A percentile compares a stretch with the other conserved stretches of the same genome.
These are phyloP conservation scores for Diloba caeruleocephala DNA, from an alignment of 2,888 invertebrate genomes.

Conservation along the genomic window DNA sequence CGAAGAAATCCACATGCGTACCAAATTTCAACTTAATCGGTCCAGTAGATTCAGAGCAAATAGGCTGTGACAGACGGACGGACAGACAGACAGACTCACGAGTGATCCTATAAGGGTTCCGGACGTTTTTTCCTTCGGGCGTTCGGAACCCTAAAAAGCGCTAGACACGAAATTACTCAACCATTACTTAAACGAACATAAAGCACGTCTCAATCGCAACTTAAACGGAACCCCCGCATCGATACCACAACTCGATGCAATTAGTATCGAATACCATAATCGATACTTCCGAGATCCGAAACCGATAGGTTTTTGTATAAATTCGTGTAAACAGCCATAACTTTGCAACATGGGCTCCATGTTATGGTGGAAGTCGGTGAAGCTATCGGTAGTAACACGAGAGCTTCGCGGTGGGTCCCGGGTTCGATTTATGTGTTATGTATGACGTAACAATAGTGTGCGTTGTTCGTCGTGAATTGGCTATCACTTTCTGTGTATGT, in stretches of 20 bases:
- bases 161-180: too few species aligned
- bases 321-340: slow-evolving; percentile 35
- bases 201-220: slow-evolving; percentile 37
- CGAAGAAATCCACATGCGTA: too few species aligned
- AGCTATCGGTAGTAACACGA: slow-evolving; percentile 51
- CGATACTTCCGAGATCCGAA: slow-evolving; percentile 60
- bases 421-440: slow-evolving; percentile 50
- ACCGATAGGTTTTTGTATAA: slow-evolving; percentile 44
- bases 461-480: slow-evolving; percentile 7
- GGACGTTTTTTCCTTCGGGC: too few species aligned
- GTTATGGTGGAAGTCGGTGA: slow-evolving; percentile 22
- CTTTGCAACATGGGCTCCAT: slow-evolving; percentile 37
- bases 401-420: slow-evolving; percentile 51
- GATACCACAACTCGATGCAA: slow-evolving; percentile 41
- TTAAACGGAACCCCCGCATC: slow-evolving; percentile 53
- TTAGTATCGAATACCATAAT: slow-evolving; percentile 35
- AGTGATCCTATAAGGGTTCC: too few species aligned
- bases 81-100: too few species aligned
- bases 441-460: slow-evolving; percentile 35
- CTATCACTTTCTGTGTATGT: too few species aligned
- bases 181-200: slow-evolving; percentile 41
- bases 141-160: too few species aligned
- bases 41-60: too few species aligned
- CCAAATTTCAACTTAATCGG: too few species aligned
- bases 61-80: too few species aligned